A percentile compares a stretch with the other conserved stretches of the same genome.
These are phyloP conservation scores for Oasisia sp. DNA, from an alignment of 2,888 invertebrate species.

Conservation along the genomic window DNA sequence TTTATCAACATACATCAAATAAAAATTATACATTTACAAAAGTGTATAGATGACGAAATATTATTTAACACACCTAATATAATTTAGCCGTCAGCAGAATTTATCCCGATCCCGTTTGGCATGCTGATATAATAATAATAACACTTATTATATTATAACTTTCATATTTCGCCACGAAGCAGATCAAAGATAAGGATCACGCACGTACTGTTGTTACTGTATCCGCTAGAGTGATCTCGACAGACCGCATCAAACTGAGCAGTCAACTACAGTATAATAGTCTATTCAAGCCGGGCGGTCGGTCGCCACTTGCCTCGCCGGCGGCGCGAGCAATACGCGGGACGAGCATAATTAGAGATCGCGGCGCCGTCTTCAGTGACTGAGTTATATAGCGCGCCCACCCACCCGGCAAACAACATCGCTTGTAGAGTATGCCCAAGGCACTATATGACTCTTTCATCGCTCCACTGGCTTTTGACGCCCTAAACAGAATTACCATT, in stretches of 20 bases:
- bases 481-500: neutral
- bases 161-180: neutral
- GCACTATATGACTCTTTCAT: neutral
- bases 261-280: neutral
- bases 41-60: neutral
- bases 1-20: neutral
- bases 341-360: neutral
- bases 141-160: neutral
- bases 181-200: neutral
- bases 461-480: neutral
- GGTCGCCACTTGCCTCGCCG: neutral
- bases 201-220: neutral
- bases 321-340: neutral
- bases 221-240: neutral
- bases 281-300: neutral
- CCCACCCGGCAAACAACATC: neutral
- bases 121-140: too few relatives aligned
- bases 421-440: neutral
- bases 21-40: neutral
- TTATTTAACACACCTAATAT: neutral
- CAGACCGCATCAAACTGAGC: conserved; percentile 1
- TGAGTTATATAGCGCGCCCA: neutral
- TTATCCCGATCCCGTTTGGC: neutral
- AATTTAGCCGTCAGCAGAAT: neutral
- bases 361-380: neutral